Evolutionary conservation across 53 echinoderm and acorn worm genomes (phyloP), one percentile per base, ranked within the genome.

Genomic region (Mesocentrotus franciscanus): DNA sequence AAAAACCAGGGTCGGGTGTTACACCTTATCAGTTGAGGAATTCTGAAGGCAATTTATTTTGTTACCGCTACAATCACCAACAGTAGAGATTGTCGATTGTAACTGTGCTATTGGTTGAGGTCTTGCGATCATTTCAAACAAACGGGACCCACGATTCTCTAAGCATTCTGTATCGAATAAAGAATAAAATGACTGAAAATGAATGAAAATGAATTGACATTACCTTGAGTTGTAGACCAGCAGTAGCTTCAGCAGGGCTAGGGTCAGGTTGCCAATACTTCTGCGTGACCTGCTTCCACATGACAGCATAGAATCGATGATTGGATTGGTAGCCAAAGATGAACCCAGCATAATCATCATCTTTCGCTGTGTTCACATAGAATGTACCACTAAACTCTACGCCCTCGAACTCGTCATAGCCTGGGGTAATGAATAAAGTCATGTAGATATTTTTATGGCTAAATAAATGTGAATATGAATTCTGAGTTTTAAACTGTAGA

Each of bases 271-370:
- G 95, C 98, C 98, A 98, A 95, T 99, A 99, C 27, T 95, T 95
- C 96, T 99, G 99, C 33, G 97, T 96, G 10, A 99, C 97, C 76
- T 99, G 98, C 85, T 99, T 99, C 99, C 99, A 99, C 99, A 99
- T 99, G 62, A 99, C 96, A 33, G 97, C 98, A 71, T 99, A 99
- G 96, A 99, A 99, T 55, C 98, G 85, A 71, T 98, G 98, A 94
- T 96, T 99, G 9, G 99, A 99, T 95, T 99, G 99, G 96, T 98
- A 99, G n/a, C 98, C 98, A 58, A 99, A 99, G 34, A 99, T 96
- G 81, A 99, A 99, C 26, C 99, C 99, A 27, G 99, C 99, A 78
- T 99, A 99, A 71, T 99, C 99, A 85, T 99, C 99, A 68, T 99
- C 99, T 78, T 96, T 96, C 2, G 96, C 96, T 20, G 98, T 99